Evolutionary conservation across 37 sponge, comb jelly and placozoan species (phyloP).

Genomic region (Geodia barretti): DNA sequence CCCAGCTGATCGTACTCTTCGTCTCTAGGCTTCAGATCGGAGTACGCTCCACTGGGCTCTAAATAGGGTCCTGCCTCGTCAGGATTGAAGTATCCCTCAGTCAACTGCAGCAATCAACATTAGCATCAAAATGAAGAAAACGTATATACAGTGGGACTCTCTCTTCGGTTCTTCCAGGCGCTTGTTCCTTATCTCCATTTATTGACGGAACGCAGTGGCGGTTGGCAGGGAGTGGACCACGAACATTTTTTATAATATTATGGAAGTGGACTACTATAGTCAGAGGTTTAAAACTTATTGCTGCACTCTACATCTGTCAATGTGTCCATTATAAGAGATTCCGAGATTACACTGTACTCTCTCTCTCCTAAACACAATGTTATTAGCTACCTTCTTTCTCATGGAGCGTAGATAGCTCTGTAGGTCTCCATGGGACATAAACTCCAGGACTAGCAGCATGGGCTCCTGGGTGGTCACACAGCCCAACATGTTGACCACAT

Average conservation of each 20-base stretch:
- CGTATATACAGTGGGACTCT: no score
- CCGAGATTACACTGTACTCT: background rate
- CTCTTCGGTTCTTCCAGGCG: no score
- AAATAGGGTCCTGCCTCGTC: background rate
- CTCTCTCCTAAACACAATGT: background rate
- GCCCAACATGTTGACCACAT: conserved; percentile 81
- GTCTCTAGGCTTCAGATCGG: background rate
- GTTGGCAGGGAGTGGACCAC: no score
- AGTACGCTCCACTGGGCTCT: conserved; percentile 48
- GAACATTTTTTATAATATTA: no score
- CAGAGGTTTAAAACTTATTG: background rate
- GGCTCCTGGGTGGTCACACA: conserved; percentile 69
- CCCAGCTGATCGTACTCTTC: conserved; percentile 26
- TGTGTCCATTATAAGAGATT: background rate
- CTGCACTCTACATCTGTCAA: background rate
- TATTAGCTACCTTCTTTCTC: conserved; percentile 21
- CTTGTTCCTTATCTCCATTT: no score
- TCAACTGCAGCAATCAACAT: background rate
- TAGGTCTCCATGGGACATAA: conserved; percentile 60
- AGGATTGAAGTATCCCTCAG: background rate
- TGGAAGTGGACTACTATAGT: no score
- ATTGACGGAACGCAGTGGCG: no score
- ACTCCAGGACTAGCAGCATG: conserved; percentile 64
- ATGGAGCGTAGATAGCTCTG: conserved; percentile 45
- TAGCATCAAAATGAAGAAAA: no score